Evolutionary conservation across 2,797 vertebrate genomes (phyloP).

Genomic region (Botia almorhae): DNA sequence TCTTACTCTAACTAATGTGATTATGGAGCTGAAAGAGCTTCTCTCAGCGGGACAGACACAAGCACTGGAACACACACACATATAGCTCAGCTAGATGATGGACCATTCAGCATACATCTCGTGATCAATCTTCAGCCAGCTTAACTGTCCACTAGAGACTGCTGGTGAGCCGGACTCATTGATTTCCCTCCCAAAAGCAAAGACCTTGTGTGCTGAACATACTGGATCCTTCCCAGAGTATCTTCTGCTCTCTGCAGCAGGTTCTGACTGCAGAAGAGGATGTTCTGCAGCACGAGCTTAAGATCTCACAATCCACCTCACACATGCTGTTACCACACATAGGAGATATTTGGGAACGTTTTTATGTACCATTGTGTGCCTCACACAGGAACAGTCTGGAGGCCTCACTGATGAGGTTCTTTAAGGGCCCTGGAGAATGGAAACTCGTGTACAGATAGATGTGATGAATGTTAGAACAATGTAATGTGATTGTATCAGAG

Average conservation of each 20-base stretch:
- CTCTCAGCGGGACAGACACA: constrained; percentile 28
- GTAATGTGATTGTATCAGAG: no score
- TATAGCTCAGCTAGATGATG: constrained; percentile 10
- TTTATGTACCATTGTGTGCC: constrained; percentile 1
- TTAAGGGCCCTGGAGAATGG: constrained; percentile 55
- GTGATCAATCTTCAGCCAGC: constrained; percentile 61
- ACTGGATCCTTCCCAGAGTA: constrained; percentile 39
- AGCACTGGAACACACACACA: not conserved
- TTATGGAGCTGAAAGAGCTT: not conserved
- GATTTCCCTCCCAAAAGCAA: constrained; percentile 48
- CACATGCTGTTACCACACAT: constrained; percentile 3
- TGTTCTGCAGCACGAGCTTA: constrained; percentile 13
- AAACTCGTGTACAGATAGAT: constrained; percentile 66
- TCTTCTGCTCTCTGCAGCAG: not conserved
- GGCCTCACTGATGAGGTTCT: constrained; percentile 41
- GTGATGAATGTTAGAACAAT: constrained; percentile 12
- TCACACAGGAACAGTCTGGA: constrained; percentile 63
- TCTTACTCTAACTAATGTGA: constrained; percentile 23
- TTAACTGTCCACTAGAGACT: constrained; percentile 48
- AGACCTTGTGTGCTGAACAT: constrained; percentile 51
- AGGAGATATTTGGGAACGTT: constrained; percentile 7
- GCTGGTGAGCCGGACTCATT: constrained; percentile 44
- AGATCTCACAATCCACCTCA: constrained; percentile 20
- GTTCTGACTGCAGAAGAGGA: constrained; percentile 12
- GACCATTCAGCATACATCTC: constrained; percentile 35